A percentile compares a stretch with the other conserved stretches of the same genome.
Evolutionary conservation across 2,888 invertebrate genomes (phyloP).

Genomic region (Serripes groenlandicus): DNA sequence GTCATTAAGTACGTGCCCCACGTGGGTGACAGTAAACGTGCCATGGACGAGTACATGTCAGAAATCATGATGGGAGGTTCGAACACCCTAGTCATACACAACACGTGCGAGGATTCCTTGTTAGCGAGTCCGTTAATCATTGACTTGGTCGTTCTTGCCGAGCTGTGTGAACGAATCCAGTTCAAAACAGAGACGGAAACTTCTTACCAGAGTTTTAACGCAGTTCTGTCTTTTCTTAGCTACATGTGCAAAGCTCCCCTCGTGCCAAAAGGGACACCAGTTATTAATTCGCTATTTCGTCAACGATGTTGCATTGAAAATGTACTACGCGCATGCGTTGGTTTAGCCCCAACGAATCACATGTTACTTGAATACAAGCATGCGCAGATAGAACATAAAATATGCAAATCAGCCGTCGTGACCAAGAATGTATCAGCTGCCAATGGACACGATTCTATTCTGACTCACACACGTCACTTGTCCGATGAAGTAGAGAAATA

Average conservation of each 20-base stretch:
- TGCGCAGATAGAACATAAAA: conserved; percentile 33
- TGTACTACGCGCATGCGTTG: conserved; percentile 92
- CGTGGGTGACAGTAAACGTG: conserved; percentile 98
- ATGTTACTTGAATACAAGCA: conserved; percentile 88
- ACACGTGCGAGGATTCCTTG: conserved; percentile 98
- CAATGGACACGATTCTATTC: conserved; percentile 9
- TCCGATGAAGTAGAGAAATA: conserved; percentile 40
- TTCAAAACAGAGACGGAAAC: conserved; percentile 76
- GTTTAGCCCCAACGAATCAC: conserved; percentile 91
- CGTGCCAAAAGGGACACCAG: conserved; percentile 92
- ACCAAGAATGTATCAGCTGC: conserved; percentile 11
- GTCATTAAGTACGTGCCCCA: conserved; percentile 95
- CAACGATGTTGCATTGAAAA: conserved; percentile 96
- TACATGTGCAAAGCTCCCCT: conserved; percentile 97
- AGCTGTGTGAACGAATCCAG: conserved; percentile 92
- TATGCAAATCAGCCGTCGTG: neutral
- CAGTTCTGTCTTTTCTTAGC: conserved; percentile 93
- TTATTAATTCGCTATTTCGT: conserved; percentile 95
- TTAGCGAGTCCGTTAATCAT: conserved; percentile 96
- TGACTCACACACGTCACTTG: conserved; percentile 7
- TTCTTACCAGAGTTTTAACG: conserved; percentile 89
- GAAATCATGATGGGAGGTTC: conserved; percentile 97
- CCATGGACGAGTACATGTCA: conserved; percentile 98
- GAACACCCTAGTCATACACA: conserved; percentile 97
- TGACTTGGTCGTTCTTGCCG: conserved; percentile 95